Conservation (phyloP, 2,888 invertebrate genomes). For the Antheraea assamensis region DNA sequence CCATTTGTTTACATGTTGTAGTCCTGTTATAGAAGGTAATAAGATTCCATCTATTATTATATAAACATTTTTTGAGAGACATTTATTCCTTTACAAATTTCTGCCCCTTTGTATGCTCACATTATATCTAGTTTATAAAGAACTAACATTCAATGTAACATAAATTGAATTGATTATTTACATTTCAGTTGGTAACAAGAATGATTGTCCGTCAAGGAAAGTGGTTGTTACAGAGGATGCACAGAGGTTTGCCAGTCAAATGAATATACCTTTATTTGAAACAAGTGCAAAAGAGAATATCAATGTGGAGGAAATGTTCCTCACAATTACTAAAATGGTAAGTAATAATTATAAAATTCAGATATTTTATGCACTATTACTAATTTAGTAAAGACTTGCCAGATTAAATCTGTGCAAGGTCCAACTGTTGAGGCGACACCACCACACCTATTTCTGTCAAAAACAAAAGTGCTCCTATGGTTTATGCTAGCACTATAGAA, state of each 20-base stretch:
- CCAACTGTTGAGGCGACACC: too few relatives aligned
- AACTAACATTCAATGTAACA: neutral
- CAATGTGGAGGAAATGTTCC: slow-evolving; percentile 98
- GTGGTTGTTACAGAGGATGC: slow-evolving; percentile 99
- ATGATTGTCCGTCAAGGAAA: slow-evolving; percentile 96
- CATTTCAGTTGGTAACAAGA: slow-evolving; percentile 95
- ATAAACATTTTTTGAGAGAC: neutral
- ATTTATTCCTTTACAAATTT: neutral
- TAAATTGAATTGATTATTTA: slow-evolving; percentile 8
- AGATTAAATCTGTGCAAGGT: too few relatives aligned
- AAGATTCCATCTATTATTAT: neutral
- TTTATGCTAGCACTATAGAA: too few relatives aligned
- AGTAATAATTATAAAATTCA: slow-evolving; percentile 21
- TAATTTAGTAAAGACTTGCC: neutral
- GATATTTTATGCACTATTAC: neutral
- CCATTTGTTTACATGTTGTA: neutral
- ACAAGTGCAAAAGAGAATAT: slow-evolving; percentile 99
- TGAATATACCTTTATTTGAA: slow-evolving; percentile 98
- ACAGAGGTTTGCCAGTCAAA: slow-evolving; percentile 97
- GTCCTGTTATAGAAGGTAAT: neutral
- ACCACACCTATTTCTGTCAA: too few relatives aligned
- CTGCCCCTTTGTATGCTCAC: neutral
- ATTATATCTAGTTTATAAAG: neutral
- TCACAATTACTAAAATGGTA: slow-evolving; percentile 86
- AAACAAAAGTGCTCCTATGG: too few relatives aligned